Evolutionary conservation across 2,797 vertebrate species (phyloP), one percentile per base, ranked within the genome.

Genomic region (Adelosebastes latens): DNA sequence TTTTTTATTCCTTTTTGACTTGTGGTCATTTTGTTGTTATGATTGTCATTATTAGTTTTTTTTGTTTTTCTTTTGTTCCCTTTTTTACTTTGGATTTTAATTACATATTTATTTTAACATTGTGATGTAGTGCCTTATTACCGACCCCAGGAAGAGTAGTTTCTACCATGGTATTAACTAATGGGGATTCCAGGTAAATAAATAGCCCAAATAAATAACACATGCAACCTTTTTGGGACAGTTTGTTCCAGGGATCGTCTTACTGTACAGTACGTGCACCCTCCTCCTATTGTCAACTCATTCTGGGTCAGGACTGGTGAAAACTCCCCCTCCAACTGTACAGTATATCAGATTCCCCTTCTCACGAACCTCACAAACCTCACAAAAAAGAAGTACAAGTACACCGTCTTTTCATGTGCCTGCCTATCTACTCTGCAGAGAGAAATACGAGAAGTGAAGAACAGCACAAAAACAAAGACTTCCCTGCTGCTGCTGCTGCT

Each of bases 401-500:
- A 9, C 18, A 18, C 7, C 0, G 7, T 22, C 60, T 69, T 53
- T 70, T 61, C 49, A 62, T 24, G 53, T 58, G 65, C 9, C 4
- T 59, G 52, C 27, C 7, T 36, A 42, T 75, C 55, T 32, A 16
- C 24, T 18, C 6, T 49, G 58, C 67, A 73, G 22, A 6, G 52
- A 76, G 77, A 86, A 87, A 87, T 71, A 64, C 25, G 53, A 87
- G 77, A 75, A 78, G 75, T 59, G 56, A 68, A 81, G 52, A 87
- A 66, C 58, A 29, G 79, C 3, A 22, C 67, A 84, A 87, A 88
- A 84, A 88, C 85, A 92, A 81, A 92, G 85, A 79, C 60, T 72
- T 84, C 79, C 78, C 88, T 78, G 52, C 77, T 53, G 77, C 71
- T 68, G 67, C 86, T 49, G 39, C 61, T 42, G 39, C 60, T 53